phyloP scores from a whole-genome alignment of 2,797 vertebrate species.

The Numenius phaeopus region DNA sequence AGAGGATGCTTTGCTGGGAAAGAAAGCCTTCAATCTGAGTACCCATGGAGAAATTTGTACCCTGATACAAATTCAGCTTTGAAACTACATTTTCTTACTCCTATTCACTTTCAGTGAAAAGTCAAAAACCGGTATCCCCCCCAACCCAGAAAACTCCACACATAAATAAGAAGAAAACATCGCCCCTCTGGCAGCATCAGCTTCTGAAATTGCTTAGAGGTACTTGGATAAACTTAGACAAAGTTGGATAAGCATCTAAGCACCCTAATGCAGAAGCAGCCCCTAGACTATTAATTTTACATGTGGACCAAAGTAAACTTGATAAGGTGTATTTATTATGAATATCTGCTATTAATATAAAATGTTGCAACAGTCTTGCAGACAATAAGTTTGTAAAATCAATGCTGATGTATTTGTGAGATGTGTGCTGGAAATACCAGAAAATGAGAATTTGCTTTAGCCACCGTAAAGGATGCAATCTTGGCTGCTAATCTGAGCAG shows the following conservation, averaged over 20 bases:
- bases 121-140: neutral
- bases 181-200: neutral
- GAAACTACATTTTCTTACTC: neutral
- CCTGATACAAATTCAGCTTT: neutral
- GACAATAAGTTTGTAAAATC: neutral
- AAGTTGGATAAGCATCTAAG: neutral
- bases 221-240: neutral
- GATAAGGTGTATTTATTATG: neutral
- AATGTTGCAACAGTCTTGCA: neutral
- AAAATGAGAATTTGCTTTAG: neutral
- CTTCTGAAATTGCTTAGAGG: neutral
- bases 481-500: neutral
- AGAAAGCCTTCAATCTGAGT: neutral
- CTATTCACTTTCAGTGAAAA: neutral
- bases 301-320: neutral
- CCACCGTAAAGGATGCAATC: neutral
- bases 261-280: neutral
- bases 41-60: neutral
- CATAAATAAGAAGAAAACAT: neutral
- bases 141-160: neutral
- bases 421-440: neutral
- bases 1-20: neutral
- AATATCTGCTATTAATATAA: neutral
- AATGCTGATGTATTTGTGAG: neutral
- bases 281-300: neutral